phyloP scores from a whole-genome alignment of 2,797 vertebrate genomes.

The Cryptoblepharus egeriae region DNA sequence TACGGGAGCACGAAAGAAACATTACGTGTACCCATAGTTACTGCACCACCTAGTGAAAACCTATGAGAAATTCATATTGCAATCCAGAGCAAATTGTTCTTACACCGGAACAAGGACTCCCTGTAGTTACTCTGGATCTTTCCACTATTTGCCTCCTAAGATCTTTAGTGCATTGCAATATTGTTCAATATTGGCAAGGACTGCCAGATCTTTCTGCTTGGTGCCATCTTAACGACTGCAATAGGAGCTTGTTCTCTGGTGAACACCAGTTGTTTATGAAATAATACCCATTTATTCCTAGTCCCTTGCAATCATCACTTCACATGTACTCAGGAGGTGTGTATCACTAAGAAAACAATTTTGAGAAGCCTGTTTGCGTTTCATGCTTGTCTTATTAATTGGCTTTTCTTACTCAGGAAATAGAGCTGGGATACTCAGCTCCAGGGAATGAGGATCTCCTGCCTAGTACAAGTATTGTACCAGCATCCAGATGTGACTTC shows the following conservation, averaged over 20 bases:
- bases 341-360: neutral
- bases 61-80: too few relatives aligned
- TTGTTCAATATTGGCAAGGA: neutral
- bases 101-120: too few relatives aligned
- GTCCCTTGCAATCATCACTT: neutral
- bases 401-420: neutral
- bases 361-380: neutral
- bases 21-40: too few relatives aligned
- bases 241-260: neutral
- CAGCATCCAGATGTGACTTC: neutral
- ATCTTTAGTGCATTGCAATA: neutral
- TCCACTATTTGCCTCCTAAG: neutral
- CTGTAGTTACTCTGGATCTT: too few relatives aligned
- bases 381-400: neutral
- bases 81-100: too few relatives aligned
- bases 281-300: neutral
- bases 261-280: neutral
- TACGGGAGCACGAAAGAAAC: too few relatives aligned
- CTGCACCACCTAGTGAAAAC: too few relatives aligned
- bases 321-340: neutral
- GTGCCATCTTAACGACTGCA: neutral
- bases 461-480: neutral
- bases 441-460: neutral
- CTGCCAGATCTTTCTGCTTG: neutral
- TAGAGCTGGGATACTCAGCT: constrained; percentile 3